Conservation (phyloP, 2,888 invertebrate genomes). For the Chymomyza fuscimana region DNA sequence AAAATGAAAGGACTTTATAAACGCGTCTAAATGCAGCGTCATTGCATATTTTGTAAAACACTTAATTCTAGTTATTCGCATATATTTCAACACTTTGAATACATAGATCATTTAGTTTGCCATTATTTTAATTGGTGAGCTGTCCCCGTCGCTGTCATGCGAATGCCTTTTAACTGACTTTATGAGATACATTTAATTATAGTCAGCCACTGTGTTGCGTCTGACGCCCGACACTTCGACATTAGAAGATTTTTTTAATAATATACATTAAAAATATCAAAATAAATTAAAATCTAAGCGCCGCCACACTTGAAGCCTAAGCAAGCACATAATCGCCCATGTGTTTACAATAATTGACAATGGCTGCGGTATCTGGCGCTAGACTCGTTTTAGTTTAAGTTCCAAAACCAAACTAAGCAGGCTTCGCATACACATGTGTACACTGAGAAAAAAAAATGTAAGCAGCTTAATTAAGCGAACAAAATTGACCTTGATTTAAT, state of each 20-base stretch:
- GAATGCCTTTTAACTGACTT: slow-evolving; percentile 53
- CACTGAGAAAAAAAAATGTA: background rate
- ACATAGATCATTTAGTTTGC: background rate
- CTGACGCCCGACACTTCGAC: background rate
- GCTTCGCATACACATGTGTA: background rate
- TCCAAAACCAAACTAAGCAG: background rate
- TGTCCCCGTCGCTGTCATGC: slow-evolving; percentile 23
- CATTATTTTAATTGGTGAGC: slow-evolving; percentile 26
- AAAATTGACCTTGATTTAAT: too few species aligned
- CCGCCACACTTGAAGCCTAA: slow-evolving; percentile 49
- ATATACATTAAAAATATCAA: slow-evolving; percentile 50
- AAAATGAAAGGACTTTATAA: background rate
- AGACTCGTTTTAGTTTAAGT: slow-evolving; percentile 20
- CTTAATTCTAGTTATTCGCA: background rate
- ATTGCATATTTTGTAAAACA: background rate
- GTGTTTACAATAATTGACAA: slow-evolving; percentile 44
- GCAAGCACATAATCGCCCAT: slow-evolving; percentile 17
- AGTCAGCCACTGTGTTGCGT: slow-evolving; percentile 18
- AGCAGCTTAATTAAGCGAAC: background rate
- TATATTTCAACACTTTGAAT: background rate
- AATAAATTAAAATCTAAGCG: slow-evolving; percentile 46
- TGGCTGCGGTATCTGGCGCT: slow-evolving; percentile 13
- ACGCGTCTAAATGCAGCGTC: background rate
- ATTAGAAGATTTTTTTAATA: slow-evolving; percentile 45
- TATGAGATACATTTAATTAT: slow-evolving; percentile 16